Percentiles rank a stretch among this genome's conserved stretches.
phyloP scores from a whole-genome alignment of 2,888 invertebrate species.

The Serrognathus titanus region DNA sequence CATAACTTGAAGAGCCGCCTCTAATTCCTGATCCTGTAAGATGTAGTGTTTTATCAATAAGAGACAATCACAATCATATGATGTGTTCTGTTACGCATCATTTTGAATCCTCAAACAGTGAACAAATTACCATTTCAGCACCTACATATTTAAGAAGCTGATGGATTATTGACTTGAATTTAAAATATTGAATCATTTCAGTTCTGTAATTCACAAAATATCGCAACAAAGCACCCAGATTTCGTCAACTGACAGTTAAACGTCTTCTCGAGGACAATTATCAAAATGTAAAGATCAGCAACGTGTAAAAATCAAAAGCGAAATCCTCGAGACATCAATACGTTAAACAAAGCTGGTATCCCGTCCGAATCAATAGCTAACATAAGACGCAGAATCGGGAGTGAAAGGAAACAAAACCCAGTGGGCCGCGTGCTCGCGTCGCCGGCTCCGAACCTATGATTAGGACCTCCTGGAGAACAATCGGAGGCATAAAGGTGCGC shows the following conservation, averaged over 20 bases:
- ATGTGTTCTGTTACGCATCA: no score
- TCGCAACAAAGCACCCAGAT: no score
- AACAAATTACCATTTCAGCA: no score
- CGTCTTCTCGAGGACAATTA: not conserved
- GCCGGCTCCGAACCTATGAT: constrained; percentile 18
- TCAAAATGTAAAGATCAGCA: not conserved
- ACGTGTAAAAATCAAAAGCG: constrained; percentile 15
- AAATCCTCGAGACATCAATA: constrained; percentile 41
- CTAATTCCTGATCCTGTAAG: no score
- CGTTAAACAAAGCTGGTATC: constrained; percentile 38
- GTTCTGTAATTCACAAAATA: no score
- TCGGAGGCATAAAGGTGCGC: constrained; percentile 45
- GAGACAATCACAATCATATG: no score
- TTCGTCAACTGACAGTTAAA: not conserved
- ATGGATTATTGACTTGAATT: no score
- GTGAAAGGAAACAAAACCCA: constrained; percentile 11
- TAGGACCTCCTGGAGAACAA: constrained; percentile 25
- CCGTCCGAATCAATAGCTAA: constrained; percentile 23
- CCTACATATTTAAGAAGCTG: no score
- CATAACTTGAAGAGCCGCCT: no score
- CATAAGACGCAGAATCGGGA: constrained; percentile 11
- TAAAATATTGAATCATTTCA: no score
- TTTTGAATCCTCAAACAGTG: no score
- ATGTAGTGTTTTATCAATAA: no score
- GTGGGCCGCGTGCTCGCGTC: constrained; percentile 9